phyloP scores from a whole-genome alignment of 2,113 vertebrate species.

The Calidris pygmaea region DNA sequence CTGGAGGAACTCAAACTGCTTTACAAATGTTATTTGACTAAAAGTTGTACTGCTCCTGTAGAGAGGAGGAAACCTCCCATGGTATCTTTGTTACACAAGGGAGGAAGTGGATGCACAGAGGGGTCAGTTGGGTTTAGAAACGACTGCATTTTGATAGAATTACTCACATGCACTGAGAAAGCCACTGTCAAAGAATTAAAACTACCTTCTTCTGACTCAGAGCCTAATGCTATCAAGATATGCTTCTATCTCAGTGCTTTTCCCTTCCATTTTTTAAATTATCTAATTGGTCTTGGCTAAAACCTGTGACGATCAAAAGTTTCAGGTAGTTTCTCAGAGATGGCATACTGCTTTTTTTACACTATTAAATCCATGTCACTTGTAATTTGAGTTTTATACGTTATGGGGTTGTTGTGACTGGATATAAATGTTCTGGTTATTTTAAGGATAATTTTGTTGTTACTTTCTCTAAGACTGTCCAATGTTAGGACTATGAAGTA shows the following conservation, averaged over 20 bases:
- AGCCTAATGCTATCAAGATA: background rate
- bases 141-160: background rate
- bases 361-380: background rate
- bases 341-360: background rate
- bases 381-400: background rate
- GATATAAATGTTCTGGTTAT: background rate
- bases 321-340: background rate
- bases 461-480: background rate
- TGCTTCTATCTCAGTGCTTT: background rate
- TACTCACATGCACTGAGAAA: background rate
- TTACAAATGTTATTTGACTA: background rate
- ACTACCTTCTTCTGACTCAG: background rate
- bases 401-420: accelerated
- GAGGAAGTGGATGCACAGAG: too few species aligned
- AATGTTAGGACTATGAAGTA: background rate
- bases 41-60: background rate
- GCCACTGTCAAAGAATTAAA: background rate
- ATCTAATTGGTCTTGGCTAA: background rate
- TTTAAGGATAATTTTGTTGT: background rate
- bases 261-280: background rate
- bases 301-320: background rate
- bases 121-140: background rate
- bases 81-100: background rate
- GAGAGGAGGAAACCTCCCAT: accelerated
- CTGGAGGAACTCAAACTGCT: background rate